Evolutionary conservation across 2,888 invertebrate species (phyloP).

Genomic region (Sinodicranocentrus sp.): DNA sequence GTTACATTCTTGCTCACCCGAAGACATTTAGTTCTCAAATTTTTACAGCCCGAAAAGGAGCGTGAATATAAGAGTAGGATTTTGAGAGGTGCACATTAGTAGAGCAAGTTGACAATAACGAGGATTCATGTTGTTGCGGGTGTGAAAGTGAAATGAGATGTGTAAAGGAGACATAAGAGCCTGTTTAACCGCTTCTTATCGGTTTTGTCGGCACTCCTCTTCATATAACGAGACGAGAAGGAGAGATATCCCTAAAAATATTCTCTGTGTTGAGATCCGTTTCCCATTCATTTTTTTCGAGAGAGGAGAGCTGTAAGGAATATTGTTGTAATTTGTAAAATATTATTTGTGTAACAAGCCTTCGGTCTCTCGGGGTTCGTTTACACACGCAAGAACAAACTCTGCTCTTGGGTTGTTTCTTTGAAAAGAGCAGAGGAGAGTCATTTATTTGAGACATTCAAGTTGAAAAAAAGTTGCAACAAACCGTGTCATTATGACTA

Average conservation of each 20-base stretch:
- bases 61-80: no score
- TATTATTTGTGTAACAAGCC: conserved; percentile 27
- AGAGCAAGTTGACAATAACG: neutral
- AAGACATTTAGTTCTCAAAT: conserved; percentile 18
- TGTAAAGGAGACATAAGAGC: conserved; percentile 22
- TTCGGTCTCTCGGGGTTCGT: neutral
- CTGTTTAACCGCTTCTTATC: conserved; percentile 28
- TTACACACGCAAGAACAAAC: neutral
- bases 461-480: conserved; percentile 20
- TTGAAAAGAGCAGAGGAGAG: neutral
- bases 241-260: neutral
- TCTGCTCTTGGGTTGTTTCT: neutral
- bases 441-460: neutral
- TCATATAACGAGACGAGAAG: neutral
- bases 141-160: conserved; percentile 57
- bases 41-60: neutral
- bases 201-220: conserved; percentile 41
- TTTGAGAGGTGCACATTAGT: neutral
- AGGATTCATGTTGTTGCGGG: conserved; percentile 26
- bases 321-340: conserved; percentile 24
- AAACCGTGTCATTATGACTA: conserved; percentile 14
- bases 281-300: neutral
- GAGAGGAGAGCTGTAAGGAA: neutral
- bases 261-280: neutral
- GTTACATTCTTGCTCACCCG: neutral